A percentile compares a stretch with the other conserved stretches of the same genome.
phyloP scores from a whole-genome alignment of 2,797 vertebrate genomes.

The Pampus argenteus region DNA sequence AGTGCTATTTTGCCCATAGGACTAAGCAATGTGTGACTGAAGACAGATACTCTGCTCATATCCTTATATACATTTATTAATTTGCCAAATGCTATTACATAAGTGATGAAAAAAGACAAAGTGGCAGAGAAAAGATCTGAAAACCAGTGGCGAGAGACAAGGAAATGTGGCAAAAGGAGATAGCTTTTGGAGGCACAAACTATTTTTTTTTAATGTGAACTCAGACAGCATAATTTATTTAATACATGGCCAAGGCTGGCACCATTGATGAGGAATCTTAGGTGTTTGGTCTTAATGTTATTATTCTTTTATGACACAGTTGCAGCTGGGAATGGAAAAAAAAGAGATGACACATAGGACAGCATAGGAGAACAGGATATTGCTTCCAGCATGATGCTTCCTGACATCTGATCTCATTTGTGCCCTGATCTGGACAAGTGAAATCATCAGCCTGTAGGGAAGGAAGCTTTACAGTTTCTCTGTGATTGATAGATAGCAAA shows the following conservation, averaged over 20 bases:
- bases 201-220: background rate
- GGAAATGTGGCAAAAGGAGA: constrained; percentile 13
- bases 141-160: constrained; percentile 30
- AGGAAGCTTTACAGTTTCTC: constrained; percentile 14
- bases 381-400: constrained; percentile 44
- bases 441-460: constrained; percentile 37
- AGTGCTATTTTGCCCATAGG: constrained; percentile 22
- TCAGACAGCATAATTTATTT: constrained; percentile 13
- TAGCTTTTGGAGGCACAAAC: background rate
- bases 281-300: background rate
- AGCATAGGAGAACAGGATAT: constrained; percentile 31
- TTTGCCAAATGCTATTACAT: constrained; percentile 61
- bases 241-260: constrained; percentile 8
- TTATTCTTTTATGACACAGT: constrained; percentile 33
- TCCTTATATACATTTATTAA: constrained; percentile 51
- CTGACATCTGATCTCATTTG: constrained; percentile 48
- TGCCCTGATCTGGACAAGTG: constrained; percentile 37
- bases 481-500: background rate
- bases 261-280: background rate
- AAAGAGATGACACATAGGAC: constrained; percentile 28
- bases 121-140: constrained; percentile 41
- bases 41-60: constrained; percentile 39
- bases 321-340: constrained; percentile 27
- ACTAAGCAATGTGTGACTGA: constrained; percentile 5
- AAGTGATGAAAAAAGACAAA: constrained; percentile 55